Evolutionary conservation across 1,140 invertebrate genomes (phyloP).

Genomic region (Drosophila repleta): DNA sequence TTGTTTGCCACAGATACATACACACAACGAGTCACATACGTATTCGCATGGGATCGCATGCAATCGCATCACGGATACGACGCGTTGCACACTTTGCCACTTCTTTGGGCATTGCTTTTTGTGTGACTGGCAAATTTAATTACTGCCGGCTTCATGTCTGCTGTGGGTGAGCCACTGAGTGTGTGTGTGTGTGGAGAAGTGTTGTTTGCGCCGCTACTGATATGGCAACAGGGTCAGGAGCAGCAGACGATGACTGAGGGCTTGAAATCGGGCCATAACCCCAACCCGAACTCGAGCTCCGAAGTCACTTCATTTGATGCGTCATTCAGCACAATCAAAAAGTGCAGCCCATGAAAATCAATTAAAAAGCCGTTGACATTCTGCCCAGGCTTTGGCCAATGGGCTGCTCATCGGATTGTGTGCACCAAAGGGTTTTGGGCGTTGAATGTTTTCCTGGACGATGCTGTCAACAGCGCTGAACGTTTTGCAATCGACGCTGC

Average conservation of each 20-base stretch:
- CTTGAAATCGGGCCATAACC: not conserved
- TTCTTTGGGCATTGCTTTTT: slow-evolving; percentile 57
- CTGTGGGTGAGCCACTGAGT: slow-evolving; percentile 7
- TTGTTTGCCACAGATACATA: slow-evolving; percentile 30
- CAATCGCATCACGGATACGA: slow-evolving; percentile 65
- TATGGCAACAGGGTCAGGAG: slow-evolving; percentile 40
- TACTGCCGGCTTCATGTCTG: slow-evolving; percentile 52
- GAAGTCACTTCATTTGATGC: slow-evolving; percentile 81
- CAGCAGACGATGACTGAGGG: not conserved
- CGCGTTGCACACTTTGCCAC: slow-evolving; percentile 63
- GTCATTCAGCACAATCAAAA: slow-evolving; percentile 82
- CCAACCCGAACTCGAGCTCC: slow-evolving; percentile 9
- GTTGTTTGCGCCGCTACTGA: slow-evolving; percentile 74
- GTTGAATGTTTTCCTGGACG: slow-evolving; percentile 14
- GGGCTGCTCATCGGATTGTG: slow-evolving; percentile 11
- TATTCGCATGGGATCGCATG: slow-evolving; percentile 18
- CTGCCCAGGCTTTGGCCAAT: slow-evolving; percentile 39
- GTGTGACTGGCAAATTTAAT: slow-evolving; percentile 80
- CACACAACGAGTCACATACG: not conserved
- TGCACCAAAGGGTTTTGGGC: not conserved
- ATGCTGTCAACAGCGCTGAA: slow-evolving; percentile 71
- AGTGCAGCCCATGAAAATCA: slow-evolving; percentile 82
- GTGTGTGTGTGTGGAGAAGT: slow-evolving; percentile 26
- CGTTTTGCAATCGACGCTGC: slow-evolving; percentile 78
- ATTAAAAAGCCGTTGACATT: slow-evolving; percentile 79